phyloP scores from a whole-genome alignment of 2,888 invertebrate genomes.

The Invenusta paracnida region DNA sequence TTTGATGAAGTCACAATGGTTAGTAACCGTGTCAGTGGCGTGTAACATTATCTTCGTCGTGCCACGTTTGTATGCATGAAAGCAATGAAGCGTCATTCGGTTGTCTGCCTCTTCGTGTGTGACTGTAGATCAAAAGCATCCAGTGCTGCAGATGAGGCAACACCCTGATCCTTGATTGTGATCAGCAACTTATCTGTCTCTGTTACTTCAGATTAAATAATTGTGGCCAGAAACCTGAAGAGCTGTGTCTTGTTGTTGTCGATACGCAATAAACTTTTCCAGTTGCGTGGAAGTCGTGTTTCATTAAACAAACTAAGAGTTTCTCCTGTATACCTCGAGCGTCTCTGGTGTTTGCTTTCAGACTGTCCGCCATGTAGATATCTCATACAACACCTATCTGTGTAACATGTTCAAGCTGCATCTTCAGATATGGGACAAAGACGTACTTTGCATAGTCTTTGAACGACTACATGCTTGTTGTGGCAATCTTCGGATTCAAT shows the following conservation, averaged over 20 bases:
- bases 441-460: conserved; percentile 45
- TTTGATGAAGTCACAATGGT: neutral
- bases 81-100: no score
- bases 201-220: no score
- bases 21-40: neutral
- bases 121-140: no score
- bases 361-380: no score
- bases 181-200: no score
- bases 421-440: conserved; percentile 44
- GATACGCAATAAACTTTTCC: no score
- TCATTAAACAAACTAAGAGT: neutral
- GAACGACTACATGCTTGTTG: conserved; percentile 40
- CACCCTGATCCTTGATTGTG: no score
- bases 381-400: conserved; percentile 47
- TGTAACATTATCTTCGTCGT: neutral
- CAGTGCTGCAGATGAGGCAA: no score
- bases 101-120: no score
- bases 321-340: neutral
- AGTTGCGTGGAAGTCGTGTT: neutral
- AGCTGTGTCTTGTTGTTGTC: no score
- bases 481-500: conserved; percentile 33
- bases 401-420: conserved; percentile 40
- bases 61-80: no score
- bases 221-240: no score
- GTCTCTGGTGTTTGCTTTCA: neutral